Evolutionary conservation across 2,113 vertebrate species (phyloP).

Genomic region (Hemiprocne comata): DNA sequence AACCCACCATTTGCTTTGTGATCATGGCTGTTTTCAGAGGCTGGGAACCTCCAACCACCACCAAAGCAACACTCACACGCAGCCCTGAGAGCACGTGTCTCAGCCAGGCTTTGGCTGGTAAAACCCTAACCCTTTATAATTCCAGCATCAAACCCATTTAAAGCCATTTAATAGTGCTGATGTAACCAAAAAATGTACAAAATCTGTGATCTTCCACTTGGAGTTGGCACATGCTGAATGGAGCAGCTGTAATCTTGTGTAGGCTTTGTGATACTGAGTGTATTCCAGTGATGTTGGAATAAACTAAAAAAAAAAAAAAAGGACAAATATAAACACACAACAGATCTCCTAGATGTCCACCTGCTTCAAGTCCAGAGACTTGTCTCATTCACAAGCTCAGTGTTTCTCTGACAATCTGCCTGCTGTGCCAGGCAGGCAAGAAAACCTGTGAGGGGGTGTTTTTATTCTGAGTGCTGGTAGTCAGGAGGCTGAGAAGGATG

Average conservation of each 20-base stretch:
- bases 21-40: neutral
- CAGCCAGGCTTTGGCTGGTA: neutral
- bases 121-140: neutral
- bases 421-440: neutral
- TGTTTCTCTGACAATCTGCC: neutral
- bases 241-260: neutral
- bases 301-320: neutral
- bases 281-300: neutral
- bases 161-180: neutral
- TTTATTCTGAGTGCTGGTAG: neutral
- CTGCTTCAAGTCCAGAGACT: neutral
- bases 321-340: neutral
- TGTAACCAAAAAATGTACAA: neutral
- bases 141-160: neutral
- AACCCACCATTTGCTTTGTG: neutral
- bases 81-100: accelerated
- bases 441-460: neutral
- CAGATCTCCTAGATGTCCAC: neutral
- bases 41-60: accelerated
- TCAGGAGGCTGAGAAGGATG: neutral
- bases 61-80: neutral
- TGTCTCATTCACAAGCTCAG: neutral
- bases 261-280: neutral
- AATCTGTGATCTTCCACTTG: neutral
- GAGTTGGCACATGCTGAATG: neutral